phyloP scores from a whole-genome alignment of 1,140 invertebrate genomes.

The Drosophila nasuta region DNA sequence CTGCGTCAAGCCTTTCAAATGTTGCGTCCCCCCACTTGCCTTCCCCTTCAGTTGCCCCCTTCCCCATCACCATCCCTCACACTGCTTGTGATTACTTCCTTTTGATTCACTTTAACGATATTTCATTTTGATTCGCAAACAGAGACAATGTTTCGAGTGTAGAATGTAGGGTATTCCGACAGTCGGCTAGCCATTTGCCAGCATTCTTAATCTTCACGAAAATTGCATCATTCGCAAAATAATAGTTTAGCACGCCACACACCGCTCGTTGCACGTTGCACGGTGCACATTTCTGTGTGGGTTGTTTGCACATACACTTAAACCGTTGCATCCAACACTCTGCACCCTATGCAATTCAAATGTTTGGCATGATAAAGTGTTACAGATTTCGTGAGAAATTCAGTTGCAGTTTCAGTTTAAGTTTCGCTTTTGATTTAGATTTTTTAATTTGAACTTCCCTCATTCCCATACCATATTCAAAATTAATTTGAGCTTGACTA shows the following conservation, averaged over 20 bases:
- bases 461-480: too few relatives aligned
- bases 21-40: not conserved
- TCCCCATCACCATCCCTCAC: too few relatives aligned
- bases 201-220: slow-evolving; percentile 36
- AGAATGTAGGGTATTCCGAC: slow-evolving; percentile 11
- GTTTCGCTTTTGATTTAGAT: not conserved
- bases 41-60: not conserved
- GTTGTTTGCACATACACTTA: slow-evolving; percentile 25
- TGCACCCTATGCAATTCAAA: not conserved
- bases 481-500: too few relatives aligned
- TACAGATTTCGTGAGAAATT: not conserved
- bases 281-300: not conserved
- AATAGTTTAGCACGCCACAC: slow-evolving; percentile 32
- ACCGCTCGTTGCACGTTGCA: too few relatives aligned
- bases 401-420: not conserved
- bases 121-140: not conserved
- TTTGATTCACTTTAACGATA: not conserved
- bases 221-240: slow-evolving; percentile 64
- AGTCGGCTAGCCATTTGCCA: slow-evolving; percentile 15
- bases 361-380: too few relatives aligned
- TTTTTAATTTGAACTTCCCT: too few relatives aligned
- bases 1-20: not conserved
- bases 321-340: not conserved
- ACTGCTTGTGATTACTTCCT: slow-evolving; percentile 22
- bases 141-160: too few relatives aligned